Evolutionary conservation across 2,888 invertebrate genomes (phyloP), one percentile per base, ranked within the genome.

Genomic region (Chymomyza procnemis): DNA sequence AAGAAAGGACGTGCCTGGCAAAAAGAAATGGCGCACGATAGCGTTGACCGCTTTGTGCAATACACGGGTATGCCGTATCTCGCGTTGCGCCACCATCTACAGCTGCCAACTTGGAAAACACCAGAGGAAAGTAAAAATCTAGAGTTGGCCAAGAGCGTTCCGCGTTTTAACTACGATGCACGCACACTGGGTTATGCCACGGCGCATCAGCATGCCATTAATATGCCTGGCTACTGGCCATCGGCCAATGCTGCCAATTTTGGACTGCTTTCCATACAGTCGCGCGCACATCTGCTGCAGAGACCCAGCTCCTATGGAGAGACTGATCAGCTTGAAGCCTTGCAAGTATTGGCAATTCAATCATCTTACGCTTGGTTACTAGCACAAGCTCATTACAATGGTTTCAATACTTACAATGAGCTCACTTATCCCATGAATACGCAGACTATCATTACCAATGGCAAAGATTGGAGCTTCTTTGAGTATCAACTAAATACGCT

Each of bases 401-500:
- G 99, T 21, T 99, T 99, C 90, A 96, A 96, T 46, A 96, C 96
- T 16, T 97, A 93, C 88, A 96, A 96, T 79, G 99, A 99, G 76
- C 82, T 98, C 18, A 97, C 96, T 0, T 97, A 98, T 89, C 99
- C 99, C 0, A 90, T 99, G 65, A 94, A 95, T 0, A 95, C 96
- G 3, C 99, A 99, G 93, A 95, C 96, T 16, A 92, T 97, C 14
- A 92, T 98, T 48, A 97, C 97, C 0, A 95, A 99, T 91, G 99
- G 99, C 0, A 93, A 95, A 75, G 89, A 93, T 3, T 97, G 96
- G 94, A 95, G 96, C 0, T 95, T 99, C 76, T 96, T 95, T 88
- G 93, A 94, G 14, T 99, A 98, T 89, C 99, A 99, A 90, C 91
- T 99, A 66, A 99, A 99, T 89, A 98, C 97, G 0, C 92, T 94